phyloP scores from a whole-genome alignment of 2,113 vertebrate genomes.

The Mormyrus iriodes region DNA sequence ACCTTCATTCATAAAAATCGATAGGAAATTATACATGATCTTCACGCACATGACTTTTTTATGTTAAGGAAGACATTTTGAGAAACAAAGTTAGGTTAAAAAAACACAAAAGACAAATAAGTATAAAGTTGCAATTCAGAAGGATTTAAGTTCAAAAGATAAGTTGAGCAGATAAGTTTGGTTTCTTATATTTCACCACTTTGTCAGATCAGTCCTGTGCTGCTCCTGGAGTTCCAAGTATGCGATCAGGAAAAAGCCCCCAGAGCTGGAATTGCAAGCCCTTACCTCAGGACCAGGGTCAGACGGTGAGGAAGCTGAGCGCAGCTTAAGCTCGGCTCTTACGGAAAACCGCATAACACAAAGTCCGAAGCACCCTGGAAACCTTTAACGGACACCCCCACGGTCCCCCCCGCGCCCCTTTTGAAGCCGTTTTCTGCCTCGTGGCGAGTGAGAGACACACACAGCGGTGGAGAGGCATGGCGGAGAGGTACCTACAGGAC shows the following conservation, averaged over 20 bases:
- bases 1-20: background rate
- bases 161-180: background rate
- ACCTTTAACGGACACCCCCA: background rate
- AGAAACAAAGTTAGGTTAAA: background rate
- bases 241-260: background rate
- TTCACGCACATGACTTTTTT: background rate
- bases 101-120: background rate
- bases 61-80: background rate
- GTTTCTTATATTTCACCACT: background rate
- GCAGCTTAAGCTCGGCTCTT: background rate
- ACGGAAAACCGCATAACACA: background rate
- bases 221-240: background rate
- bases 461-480: background rate
- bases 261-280: background rate
- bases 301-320: background rate
- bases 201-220: background rate
- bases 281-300: background rate
- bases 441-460: background rate
- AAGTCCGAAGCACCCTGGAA: background rate
- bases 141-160: background rate
- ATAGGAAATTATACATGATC: background rate
- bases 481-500: slow-evolving; percentile 77
- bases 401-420: background rate
- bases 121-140: background rate
- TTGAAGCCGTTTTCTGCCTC: background rate